Evolutionary conservation across 1,140 invertebrate species (phyloP), one percentile per base, ranked within the genome.

Genomic region (Ceratina calcarata): DNA sequence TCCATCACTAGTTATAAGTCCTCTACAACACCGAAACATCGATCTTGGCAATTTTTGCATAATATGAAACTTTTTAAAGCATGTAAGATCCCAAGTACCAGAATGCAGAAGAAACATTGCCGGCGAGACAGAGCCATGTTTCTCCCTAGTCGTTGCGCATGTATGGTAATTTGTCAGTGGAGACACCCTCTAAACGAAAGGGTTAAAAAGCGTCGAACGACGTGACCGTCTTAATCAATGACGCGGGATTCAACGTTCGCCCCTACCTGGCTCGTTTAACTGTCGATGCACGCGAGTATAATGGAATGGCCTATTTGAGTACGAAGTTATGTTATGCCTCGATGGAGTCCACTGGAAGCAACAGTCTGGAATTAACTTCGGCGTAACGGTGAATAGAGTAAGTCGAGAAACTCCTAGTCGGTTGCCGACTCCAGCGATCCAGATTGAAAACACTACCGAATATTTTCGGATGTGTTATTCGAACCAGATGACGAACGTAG

Each of bases 301-400:
- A 84, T 74, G 75, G 65, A 82, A 84, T 53, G 69, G 65, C 32
- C 69, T 69, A 78, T 84, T 84, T 78, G 80, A 83, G 78, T 83
- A 76, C 60, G 62, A 81, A 83, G 68, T 83, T 81, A 66, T 66
- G 65, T 24, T 55, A 76, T 71, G 74, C 61, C 49, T 66, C 73
- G 72, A 57, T 78, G 67, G 58, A 77, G 61, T 64, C 45, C 61
- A 49, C 61, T 73, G 55, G 49, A 66, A 55, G 78, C 79, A 83
- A 83, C 79, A 81, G 79, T 60, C 73, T 78, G 82, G 79, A 83
- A 83, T 81, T 81, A 83, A 83, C 81, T 57, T 60, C 62, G 7
- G 15, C 27, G 70, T 77, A 58, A 55, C 27, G 20, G 53, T 66
- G 70, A 60, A 79, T 62, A 58, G 61, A 65, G 61, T 3, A 49